Evolutionary conservation across 64 coral and sea anemone genomes (phyloP).

Genomic region (Montipora capricornis): DNA sequence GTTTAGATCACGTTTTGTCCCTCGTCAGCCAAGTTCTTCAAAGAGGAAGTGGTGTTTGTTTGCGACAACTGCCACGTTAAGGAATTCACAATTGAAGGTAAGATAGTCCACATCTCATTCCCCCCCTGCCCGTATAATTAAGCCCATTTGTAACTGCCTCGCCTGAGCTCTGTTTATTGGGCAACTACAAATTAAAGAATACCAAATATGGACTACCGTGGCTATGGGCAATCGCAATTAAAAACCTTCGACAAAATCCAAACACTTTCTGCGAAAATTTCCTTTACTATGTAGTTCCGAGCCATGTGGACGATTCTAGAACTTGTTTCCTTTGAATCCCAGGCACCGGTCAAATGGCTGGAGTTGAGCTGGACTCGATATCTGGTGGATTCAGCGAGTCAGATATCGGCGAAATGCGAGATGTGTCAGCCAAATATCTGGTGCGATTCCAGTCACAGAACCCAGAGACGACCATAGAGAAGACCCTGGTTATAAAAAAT

Average conservation of each 20-base stretch:
- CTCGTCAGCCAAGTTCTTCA: conserved; percentile 85
- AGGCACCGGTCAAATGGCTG: conserved; percentile 95
- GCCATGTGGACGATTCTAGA: background rate
- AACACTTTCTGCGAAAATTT: background rate
- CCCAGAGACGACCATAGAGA: conserved; percentile 71
- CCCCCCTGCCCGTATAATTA: too few relatives aligned
- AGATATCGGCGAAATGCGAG: conserved; percentile 89
- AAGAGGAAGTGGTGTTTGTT: conserved; percentile 78
- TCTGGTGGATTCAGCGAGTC: conserved; percentile 79
- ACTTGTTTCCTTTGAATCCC: background rate
- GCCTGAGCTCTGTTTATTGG: too few relatives aligned
- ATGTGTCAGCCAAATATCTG: conserved; percentile 79
- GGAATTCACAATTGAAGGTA: background rate
- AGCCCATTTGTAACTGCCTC: too few relatives aligned
- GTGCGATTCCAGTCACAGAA: conserved; percentile 86
- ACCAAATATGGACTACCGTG: too few relatives aligned
- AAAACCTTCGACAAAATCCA: background rate
- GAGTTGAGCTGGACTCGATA: conserved; percentile 87
- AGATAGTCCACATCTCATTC: too few relatives aligned
- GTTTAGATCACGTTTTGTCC: conserved; percentile 87
- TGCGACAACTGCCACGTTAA: conserved; percentile 98
- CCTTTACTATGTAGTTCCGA: background rate
- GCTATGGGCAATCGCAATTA: background rate
- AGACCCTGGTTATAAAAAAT: conserved; percentile 89
- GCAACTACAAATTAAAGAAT: too few relatives aligned